These are phyloP conservation scores for Lasioglossum calceatum DNA, from an alignment of 2,888 invertebrate species.

Conservation along the genomic window DNA sequence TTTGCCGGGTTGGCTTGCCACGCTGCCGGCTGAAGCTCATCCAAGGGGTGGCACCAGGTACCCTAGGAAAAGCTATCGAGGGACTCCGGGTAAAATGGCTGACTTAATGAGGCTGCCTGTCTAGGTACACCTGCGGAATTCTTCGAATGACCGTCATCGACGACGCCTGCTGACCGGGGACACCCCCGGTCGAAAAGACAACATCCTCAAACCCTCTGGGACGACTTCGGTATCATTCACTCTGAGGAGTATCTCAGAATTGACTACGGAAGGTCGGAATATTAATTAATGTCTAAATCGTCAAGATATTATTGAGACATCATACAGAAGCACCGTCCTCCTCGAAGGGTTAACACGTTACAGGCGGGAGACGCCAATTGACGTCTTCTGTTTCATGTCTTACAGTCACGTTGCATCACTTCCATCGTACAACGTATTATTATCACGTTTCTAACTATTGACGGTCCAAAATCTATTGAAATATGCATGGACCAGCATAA, in stretches of 20 bases:
- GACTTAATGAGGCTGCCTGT: constrained; percentile 70
- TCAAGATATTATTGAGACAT: no score
- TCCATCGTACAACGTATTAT: background rate
- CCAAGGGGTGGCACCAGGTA: constrained; percentile 81
- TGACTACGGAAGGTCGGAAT: background rate
- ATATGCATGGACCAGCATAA: background rate
- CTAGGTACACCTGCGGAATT: constrained; percentile 61
- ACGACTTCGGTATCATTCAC: background rate
- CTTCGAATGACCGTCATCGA: constrained; percentile 60
- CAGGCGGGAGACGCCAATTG: background rate
- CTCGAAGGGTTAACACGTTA: background rate
- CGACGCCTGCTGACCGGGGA: background rate
- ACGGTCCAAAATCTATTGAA: no score
- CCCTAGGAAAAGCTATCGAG: constrained; percentile 75
- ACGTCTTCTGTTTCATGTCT: background rate
- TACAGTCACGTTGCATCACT: background rate
- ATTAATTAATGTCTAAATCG: background rate
- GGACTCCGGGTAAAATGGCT: constrained; percentile 78
- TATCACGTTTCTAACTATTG: background rate
- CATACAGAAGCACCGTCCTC: no score
- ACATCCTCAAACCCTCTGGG: background rate
- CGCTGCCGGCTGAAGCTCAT: constrained; percentile 81
- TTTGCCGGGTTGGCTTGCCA: constrained; percentile 83
- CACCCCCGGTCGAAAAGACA: background rate
- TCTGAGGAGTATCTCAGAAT: background rate